Evolutionary conservation across 2,888 invertebrate species (phyloP), one percentile per base, ranked within the genome.

Genomic region (Heliothis peltigera): DNA sequence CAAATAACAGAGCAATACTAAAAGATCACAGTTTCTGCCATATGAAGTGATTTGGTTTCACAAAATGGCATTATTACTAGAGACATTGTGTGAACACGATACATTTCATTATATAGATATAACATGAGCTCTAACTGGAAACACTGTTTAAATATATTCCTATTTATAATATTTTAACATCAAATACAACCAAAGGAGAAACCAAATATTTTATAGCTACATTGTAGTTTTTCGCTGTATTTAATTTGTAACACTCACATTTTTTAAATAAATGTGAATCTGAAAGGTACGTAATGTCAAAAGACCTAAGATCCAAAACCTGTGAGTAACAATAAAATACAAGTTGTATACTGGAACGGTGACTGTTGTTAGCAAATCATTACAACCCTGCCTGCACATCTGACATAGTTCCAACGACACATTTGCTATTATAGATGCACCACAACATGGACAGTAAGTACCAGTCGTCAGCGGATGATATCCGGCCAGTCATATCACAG

Each of bases 271-370:
- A 86, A 86, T 82, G 82, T 86, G 86, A 85, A 82, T 86, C 85
- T 82, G 87, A 89, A 88, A 89, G 87, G 83, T 89, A 86, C 77
- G 81, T 82, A 82, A 87, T 87, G 91, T 92, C 91, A 92, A 92
- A 90, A 92, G 92, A 92, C 91, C 84, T 88, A 89, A 83, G 85
- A 90, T 92, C 91, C 87, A 93, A 92, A 92, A 91, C 82, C 78
- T 86, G 89, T 81, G 79, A 87, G 82, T 87, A 88, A 87, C 82
- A 85, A 85, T 87, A 83, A 84, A 88, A 82, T 88, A 86, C 84
- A 87, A 87, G 81, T 87, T 88, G 85, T 88, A 90, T 86, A 89
- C 85, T 87, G 88, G 89, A 89, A 83, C 84, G 84, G 86, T 79
- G 84, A 85, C 80, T 78, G 74, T 72, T 70, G 69, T 80, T 77